Evolutionary conservation across 2,113 vertebrate species (phyloP).

Genomic region (Electrona antarctica): DNA sequence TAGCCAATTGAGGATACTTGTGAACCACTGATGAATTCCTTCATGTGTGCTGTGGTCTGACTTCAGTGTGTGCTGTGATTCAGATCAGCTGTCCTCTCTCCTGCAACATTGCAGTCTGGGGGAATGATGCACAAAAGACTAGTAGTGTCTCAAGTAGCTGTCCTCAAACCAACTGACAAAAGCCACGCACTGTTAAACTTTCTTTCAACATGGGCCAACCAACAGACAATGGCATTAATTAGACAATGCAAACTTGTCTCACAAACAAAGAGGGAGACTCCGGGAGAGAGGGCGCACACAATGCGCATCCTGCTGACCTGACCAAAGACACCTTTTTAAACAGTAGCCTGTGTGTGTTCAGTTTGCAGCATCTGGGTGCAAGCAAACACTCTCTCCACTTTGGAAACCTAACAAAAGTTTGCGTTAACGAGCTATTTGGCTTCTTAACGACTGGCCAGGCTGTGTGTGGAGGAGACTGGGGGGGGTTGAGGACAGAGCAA

Average conservation of each 20-base stretch:
- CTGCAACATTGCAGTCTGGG: neutral
- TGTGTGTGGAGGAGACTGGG: slow-evolving; percentile 38
- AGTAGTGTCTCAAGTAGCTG: neutral
- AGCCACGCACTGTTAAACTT: neutral
- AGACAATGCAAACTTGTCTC: slow-evolving; percentile 9
- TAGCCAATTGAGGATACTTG: no score
- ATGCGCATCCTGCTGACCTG: slow-evolving; percentile 9
- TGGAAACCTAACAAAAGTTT: slow-evolving; percentile 37
- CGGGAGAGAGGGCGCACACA: slow-evolving; percentile 6
- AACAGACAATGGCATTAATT: neutral
- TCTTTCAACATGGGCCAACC: slow-evolving; percentile 5
- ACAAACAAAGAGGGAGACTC: neutral
- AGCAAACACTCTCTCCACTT: slow-evolving; percentile 25
- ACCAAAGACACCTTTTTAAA: slow-evolving; percentile 34
- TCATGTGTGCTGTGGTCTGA: no score
- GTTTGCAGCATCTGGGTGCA: slow-evolving; percentile 49
- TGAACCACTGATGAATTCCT: no score
- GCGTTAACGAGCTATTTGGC: neutral
- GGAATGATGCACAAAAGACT: neutral
- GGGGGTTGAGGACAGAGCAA: slow-evolving; percentile 58
- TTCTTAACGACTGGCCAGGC: slow-evolving; percentile 10
- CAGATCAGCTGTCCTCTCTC: neutral
- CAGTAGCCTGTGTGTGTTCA: slow-evolving; percentile 42
- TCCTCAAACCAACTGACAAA: neutral
- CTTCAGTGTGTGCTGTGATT: no score